Evolutionary conservation across 1,140 invertebrate genomes (phyloP), one percentile per base, ranked within the genome.

Genomic region (Drosophila mayri): DNA sequence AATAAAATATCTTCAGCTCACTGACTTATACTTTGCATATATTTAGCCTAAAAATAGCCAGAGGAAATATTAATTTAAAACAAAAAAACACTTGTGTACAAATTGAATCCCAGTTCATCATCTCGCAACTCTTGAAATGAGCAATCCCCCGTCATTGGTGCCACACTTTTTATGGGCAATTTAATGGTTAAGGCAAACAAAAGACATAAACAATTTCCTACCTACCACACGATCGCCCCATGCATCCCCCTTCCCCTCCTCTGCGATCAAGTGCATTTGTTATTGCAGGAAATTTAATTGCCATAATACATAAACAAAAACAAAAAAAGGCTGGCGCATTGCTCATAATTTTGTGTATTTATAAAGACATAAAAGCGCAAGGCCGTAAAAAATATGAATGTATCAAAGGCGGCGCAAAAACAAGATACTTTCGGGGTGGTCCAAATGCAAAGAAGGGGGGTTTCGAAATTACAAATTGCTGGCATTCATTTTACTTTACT

Each of bases 241-340:
- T 5, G 22, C 4, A 16, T 14, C 37, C 43, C 16, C 7, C 22
- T 16, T 4, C 14, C 8, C 8, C 11, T n/a, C n/a, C n/a, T n/a
- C 22, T 6, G 14, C 60, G 64, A 67, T 57, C 49, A 72, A 72
- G 54, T 72, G 70, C 70, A 72, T 59, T 84, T 84, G 81, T 67
- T 81, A 64, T 85, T 76, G 61, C 79, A 67, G 60, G 60, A 50
- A 81, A 81, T 90, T 88, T 88, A 84, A 88, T 88, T 88, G 80
- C 81, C 65, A 81, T 81, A 88, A 88, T 28, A 84, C 80, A 80
- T 57, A 76, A 76, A 81, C 68, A 61, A 50, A 49, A 65, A 43
- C 64, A 76, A 81, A 66, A 58, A 49, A 55, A 58, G 64, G 77
- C 68, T 38, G 59, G 65, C 64, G 65, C 64, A 76, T 76, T 76